phyloP scores from a whole-genome alignment of 1,140 invertebrate species.

The Lasioglossum albipes region DNA sequence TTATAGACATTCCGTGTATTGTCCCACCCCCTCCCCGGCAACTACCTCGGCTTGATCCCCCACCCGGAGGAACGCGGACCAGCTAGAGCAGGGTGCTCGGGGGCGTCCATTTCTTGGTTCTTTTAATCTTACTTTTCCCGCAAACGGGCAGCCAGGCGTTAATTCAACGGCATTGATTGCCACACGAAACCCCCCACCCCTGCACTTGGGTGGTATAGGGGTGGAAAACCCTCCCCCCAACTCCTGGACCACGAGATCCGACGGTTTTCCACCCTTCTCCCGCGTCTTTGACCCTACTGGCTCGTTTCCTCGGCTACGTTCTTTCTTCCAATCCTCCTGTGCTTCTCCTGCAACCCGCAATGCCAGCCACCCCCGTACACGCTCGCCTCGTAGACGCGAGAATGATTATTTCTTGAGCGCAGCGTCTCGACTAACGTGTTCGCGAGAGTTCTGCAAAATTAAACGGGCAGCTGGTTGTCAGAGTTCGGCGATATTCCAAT shows the following conservation, averaged over 20 bases:
- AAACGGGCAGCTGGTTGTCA: neutral
- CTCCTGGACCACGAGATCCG: conserved; percentile 35
- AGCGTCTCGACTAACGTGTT: conserved; percentile 41
- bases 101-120: conserved; percentile 78
- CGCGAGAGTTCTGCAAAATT: conserved; percentile 40
- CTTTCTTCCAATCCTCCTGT: conserved; percentile 3
- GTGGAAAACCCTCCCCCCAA: conserved; percentile 16
- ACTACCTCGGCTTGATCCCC: too few relatives aligned
- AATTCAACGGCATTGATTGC: conserved; percentile 81
- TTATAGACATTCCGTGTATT: conserved; percentile 60
- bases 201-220: neutral
- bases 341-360: neutral
- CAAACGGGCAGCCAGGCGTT: conserved; percentile 80
- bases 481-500: too few relatives aligned
- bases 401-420: conserved; percentile 58
- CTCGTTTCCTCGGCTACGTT: conserved; percentile 56
- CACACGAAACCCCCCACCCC: conserved; percentile 72
- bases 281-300: conserved; percentile 41
- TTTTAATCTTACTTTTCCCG: conserved; percentile 80
- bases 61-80: too few relatives aligned
- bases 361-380: neutral
- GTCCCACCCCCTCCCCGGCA: conserved; percentile 28
- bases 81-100: conserved; percentile 62
- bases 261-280: conserved; percentile 42
- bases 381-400: neutral